A percentile compares a stretch with the other conserved stretches of the same genome.
Evolutionary conservation across 2,888 invertebrate genomes (phyloP).

Genomic region (Acanthacorydalis orientalis): DNA sequence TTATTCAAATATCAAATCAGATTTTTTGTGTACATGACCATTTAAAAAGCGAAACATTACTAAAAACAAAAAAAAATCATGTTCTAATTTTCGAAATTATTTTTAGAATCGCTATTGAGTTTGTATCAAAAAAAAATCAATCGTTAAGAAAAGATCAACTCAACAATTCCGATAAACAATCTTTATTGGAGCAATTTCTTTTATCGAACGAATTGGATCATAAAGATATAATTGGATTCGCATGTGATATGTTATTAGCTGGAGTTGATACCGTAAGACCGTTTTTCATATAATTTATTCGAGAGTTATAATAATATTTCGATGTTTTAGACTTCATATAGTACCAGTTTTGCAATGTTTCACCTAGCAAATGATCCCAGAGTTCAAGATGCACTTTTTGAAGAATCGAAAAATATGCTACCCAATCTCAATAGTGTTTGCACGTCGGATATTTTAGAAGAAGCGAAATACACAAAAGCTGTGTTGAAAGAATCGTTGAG

Average conservation of each 20-base stretch:
- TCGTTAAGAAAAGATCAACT: background rate
- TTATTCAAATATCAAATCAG: too few species aligned
- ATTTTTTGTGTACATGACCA: too few species aligned
- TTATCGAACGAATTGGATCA: slow-evolving; percentile 49
- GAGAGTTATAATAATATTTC: background rate
- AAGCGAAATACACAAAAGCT: slow-evolving; percentile 57
- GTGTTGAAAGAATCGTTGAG: slow-evolving; percentile 73
- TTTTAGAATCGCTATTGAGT: slow-evolving; percentile 44
- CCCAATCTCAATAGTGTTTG: slow-evolving; percentile 31
- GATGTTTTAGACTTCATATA: slow-evolving; percentile 52
- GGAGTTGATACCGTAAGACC: slow-evolving; percentile 65
- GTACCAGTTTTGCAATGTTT: slow-evolving; percentile 61
- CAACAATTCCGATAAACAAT: background rate
- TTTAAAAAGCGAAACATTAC: too few species aligned
- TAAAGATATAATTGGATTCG: slow-evolving; percentile 68
- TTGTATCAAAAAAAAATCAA: slow-evolving; percentile 33
- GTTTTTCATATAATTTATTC: background rate
- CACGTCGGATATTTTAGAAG: slow-evolving; percentile 37
- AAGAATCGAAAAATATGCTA: slow-evolving; percentile 43
- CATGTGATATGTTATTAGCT: slow-evolving; percentile 69
- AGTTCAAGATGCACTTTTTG: slow-evolving; percentile 47
- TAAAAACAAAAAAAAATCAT: too few species aligned
- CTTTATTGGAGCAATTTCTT: slow-evolving; percentile 38
- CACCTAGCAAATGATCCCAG: slow-evolving; percentile 53
- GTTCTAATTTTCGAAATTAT: slow-evolving; percentile 10